Conservation (phyloP, 2,797 vertebrate genomes). For the Clarias pachynema region DNA sequence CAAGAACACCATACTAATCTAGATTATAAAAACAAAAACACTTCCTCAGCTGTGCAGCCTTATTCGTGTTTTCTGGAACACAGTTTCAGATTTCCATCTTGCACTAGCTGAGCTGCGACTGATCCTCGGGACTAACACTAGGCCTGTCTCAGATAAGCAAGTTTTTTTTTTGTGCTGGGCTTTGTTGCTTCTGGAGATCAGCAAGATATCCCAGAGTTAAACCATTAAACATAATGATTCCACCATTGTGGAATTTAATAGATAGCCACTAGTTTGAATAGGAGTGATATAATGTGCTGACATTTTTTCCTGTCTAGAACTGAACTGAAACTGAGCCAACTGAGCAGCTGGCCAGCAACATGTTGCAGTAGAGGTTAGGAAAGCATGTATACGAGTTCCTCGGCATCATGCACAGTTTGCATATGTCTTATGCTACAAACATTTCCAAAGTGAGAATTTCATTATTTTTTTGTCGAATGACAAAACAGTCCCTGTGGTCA, state of each 20-base stretch:
- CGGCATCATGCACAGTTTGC: neutral
- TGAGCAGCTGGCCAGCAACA: neutral
- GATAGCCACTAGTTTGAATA: neutral
- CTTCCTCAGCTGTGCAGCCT: neutral
- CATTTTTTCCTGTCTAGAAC: neutral
- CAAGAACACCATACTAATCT: neutral
- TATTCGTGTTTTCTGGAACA: neutral
- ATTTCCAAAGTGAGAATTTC: neutral
- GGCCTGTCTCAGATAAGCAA: neutral
- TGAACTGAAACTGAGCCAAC: slow-evolving; percentile 2
- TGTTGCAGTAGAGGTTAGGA: neutral
- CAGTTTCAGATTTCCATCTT: neutral
- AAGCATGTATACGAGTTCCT: neutral
- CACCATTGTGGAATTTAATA: neutral
- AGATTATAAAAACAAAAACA: neutral
- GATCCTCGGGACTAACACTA: neutral
- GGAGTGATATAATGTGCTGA: neutral
- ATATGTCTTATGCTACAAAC: neutral
- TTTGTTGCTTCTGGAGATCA: neutral
- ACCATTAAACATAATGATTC: neutral
- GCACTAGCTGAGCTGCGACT: neutral
- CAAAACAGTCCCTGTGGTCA: neutral
- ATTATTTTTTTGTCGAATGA: neutral
- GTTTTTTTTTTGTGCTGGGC: neutral
- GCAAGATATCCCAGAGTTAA: slow-evolving; percentile 5